A percentile compares a stretch with the other conserved stretches of the same genome.
phyloP scores from a whole-genome alignment of 2,797 vertebrate genomes.

The Halcyon badia region DNA sequence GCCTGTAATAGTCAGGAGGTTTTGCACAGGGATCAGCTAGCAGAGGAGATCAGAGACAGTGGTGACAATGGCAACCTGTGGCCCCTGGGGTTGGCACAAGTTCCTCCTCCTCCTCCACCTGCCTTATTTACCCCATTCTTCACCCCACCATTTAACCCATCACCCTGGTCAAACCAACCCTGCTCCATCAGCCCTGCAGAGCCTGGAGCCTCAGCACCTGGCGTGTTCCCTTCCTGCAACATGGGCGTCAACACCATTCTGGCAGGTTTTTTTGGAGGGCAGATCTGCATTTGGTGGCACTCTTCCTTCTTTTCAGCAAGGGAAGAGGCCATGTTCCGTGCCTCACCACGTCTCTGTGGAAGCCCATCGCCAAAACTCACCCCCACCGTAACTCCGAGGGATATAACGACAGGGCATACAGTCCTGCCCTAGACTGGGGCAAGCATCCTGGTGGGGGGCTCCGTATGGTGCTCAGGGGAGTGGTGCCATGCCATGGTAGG shows the following conservation, averaged over 20 bases:
- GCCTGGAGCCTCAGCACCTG: not conserved
- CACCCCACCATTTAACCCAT: not conserved
- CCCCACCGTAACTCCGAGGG: not conserved
- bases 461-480: rapidly evolving
- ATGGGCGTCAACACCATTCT: rapidly evolving
- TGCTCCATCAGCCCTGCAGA: not conserved
- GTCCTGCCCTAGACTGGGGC: not conserved
- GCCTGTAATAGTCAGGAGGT: conserved; percentile 49
- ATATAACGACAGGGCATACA: not conserved
- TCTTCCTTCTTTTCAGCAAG: not conserved
- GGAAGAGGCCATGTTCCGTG: not conserved
- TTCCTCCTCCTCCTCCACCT: not conserved
- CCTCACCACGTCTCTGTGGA: not conserved
- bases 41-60: not conserved
- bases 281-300: not conserved
- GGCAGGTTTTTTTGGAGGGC: not conserved
- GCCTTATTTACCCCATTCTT: not conserved
- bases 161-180: not conserved
- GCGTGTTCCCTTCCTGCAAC: not conserved
- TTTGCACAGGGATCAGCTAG: not conserved
- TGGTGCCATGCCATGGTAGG: not conserved
- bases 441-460: not conserved
- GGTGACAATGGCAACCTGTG: not conserved
- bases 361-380: not conserved
- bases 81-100: not conserved